Evolutionary conservation across 2,888 invertebrate genomes (phyloP), one percentile per base, ranked within the genome.

Genomic region (Portevinia maculata): DNA sequence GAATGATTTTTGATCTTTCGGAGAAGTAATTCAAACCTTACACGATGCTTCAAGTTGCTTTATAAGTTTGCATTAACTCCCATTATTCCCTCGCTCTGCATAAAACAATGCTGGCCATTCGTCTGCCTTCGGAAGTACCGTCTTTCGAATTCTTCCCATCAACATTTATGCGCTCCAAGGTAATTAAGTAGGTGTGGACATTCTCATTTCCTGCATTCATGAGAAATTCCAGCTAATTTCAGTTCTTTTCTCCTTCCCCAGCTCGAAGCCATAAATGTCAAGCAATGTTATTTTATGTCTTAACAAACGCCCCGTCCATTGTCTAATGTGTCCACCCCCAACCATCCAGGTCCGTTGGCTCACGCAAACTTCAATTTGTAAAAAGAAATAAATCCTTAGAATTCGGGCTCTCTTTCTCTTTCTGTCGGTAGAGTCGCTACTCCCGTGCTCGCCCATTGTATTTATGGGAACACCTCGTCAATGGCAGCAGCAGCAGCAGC

Each of bases 401-500:
- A 65, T 74, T 73, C 75, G 84, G 79, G 85, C 79, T 62, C 37
- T 30, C 48, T 24, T n/a, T 59, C n/a, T n/a, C n/a, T n/a, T n/a
- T n/a, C n/a, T n/a, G n/a, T n/a, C n/a, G n/a, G n/a, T n/a, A n/a
- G n/a, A 46, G 65, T 65, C 65, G 70, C 65, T 65, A 55, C 44
- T 52, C 53, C 30, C 15, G 21, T 50, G 59, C 24, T 24, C 24
- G 78, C 57, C 74, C 84, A 85, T 86, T 87, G 86, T 86, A 87
- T 88, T 88, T 87, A 86, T 85, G 87, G 85, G 85, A 87, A 87
- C 87, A 88, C 88, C 87, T 88, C 87, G 85, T 86, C 87, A 87
- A 86, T 85, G 79, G 62, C 65, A 32, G 17, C 44, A 34, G 9
- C 34, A 34, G 34, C 9, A 34, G 34, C 34, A 34, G 0, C 3